Percentiles rank a stretch among this genome's conserved stretches.
Conservation (phyloP, 2,113 vertebrate genomes). For the Pollachius pollachius region DNA sequence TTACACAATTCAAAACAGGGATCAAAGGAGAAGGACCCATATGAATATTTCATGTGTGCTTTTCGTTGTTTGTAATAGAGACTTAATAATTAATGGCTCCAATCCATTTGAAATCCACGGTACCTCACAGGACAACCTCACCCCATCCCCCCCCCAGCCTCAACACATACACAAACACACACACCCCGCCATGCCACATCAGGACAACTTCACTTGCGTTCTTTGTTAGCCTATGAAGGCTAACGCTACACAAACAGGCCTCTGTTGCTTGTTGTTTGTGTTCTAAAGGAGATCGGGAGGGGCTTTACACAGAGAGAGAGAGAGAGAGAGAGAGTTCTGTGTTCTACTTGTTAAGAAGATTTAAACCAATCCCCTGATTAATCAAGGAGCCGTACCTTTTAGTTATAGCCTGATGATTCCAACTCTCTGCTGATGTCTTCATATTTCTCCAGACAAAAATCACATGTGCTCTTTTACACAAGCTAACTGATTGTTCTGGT, state of each 20-base stretch:
- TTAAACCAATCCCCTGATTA: slow-evolving; percentile 62
- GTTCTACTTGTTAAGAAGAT: slow-evolving; percentile 68
- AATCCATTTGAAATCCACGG: slow-evolving; percentile 68
- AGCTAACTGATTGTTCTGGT: too few species aligned
- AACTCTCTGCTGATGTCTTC: slow-evolving; percentile 23
- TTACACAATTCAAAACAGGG: slow-evolving; percentile 13
- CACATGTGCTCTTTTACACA: slow-evolving; percentile 3
- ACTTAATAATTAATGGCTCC: slow-evolving; percentile 75
- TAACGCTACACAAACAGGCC: slow-evolving; percentile 55
- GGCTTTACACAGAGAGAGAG: background rate
- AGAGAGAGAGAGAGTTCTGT: slow-evolving; percentile 31
- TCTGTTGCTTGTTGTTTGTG: slow-evolving; percentile 61
- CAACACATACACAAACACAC: background rate
- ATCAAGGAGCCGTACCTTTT: slow-evolving; percentile 47
- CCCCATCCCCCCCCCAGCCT: background rate
- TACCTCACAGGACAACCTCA: slow-evolving; percentile 45
- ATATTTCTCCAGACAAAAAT: slow-evolving; percentile 23
- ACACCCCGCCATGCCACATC: background rate
- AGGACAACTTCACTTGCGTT: slow-evolving; percentile 33
- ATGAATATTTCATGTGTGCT: slow-evolving; percentile 68
- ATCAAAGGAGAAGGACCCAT: slow-evolving; percentile 43
- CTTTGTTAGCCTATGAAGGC: slow-evolving; percentile 59
- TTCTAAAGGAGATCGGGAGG: slow-evolving; percentile 38
- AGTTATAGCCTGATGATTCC: slow-evolving; percentile 28
- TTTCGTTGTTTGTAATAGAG: slow-evolving; percentile 72